Evolutionary conservation across 2,888 invertebrate genomes (phyloP), one percentile per base, ranked within the genome.

Genomic region (Ceramica pisi): DNA sequence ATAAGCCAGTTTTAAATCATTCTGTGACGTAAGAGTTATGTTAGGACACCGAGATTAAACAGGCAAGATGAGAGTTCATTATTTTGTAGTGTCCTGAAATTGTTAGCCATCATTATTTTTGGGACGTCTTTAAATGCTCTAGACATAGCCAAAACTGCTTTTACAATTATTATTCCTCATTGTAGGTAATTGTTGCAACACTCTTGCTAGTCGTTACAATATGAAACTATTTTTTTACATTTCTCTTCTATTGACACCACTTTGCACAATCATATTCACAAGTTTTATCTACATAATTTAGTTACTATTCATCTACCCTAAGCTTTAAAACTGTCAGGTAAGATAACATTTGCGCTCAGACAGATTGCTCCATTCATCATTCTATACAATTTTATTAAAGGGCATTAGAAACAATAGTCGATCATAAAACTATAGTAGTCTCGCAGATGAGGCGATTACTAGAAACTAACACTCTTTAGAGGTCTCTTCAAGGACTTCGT

Each of bases 401-500:
- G 2, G 53, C 63, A 66, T 80, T 80, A 75, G 41, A 62, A 61
- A 70, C 80, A 72, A 72, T 82, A 21, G 80, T 38, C 31, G 64
- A 64, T 67, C 48, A 48, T 83, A 59, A 76, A 84, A 72, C 48
- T 67, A 55, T 35, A 61, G 4, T 35, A 50, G 38, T 77, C 50
- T 60, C 50, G 3, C 48, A 61, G 60, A 61, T 23, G n/a, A 26
- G 53, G 62, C 21, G 48, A 59, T 81, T 21, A 63, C 59, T 26
- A 38, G 5, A 61, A 35, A 16, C 35, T 76, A 2, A 67, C 38
- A 48, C 41, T 50, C 23, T 73, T 50, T 23, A 51, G 21, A 75
- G 53, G 41, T 41, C 48, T 59, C 46, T 46, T 60, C 16, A 35
- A 66, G 51, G 56, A 21, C 61, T 62, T 48, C 51, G 46, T 80